phyloP scores from a whole-genome alignment of 2,797 vertebrate species.

The Hafferia zeledoni region DNA sequence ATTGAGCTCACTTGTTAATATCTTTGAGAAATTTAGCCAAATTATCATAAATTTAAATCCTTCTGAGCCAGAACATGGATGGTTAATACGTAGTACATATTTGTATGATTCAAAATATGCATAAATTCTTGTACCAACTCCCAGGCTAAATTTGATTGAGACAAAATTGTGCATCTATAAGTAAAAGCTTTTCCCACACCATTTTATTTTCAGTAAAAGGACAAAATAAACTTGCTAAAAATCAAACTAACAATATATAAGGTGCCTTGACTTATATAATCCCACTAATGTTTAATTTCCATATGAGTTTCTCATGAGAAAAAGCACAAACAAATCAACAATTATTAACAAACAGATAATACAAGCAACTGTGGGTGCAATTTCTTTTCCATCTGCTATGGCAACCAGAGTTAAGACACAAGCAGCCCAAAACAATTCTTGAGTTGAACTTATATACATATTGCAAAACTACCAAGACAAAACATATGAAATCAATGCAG shows the following conservation, averaged over 20 bases:
- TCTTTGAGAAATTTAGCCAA: background rate
- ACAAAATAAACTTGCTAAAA: background rate
- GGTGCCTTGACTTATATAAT: background rate
- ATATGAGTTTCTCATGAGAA: background rate
- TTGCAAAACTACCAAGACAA: background rate
- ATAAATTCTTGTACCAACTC: background rate
- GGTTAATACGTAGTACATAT: background rate
- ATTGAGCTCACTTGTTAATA: background rate
- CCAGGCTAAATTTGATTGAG: background rate
- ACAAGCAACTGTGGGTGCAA: background rate
- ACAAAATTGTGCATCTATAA: background rate
- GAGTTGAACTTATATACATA: background rate
- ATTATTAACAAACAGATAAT: background rate
- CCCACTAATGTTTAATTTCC: background rate
- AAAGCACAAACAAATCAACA: background rate
- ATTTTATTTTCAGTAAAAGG: background rate
- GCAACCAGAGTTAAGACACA: background rate
- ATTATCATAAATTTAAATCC: background rate
- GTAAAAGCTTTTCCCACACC: background rate
- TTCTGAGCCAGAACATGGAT: too few relatives aligned
- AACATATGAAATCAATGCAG: background rate
- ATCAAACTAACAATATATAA: background rate
- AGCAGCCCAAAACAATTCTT: background rate
- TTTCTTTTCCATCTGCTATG: background rate
- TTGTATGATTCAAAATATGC: background rate